Conservation (phyloP, 2,888 invertebrate species). For the Tineola bisselliella region DNA sequence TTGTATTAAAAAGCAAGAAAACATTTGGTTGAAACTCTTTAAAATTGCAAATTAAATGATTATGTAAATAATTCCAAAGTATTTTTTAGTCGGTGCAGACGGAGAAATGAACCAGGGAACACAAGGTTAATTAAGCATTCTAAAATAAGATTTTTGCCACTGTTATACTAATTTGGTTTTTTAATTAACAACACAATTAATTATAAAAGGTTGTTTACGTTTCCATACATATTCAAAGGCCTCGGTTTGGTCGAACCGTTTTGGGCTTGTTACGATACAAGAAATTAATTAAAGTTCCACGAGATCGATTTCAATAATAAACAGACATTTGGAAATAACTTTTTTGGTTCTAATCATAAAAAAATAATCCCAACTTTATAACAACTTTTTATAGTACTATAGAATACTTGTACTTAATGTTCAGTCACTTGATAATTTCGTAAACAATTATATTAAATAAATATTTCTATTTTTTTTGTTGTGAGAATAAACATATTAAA, state of each 20-base stretch:
- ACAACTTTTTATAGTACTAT: no score
- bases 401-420: no score
- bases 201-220: slow-evolving; percentile 6
- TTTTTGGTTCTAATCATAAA: no score
- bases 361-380: no score
- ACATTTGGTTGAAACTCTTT: slow-evolving; percentile 44
- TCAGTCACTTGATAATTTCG: no score
- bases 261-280: background rate
- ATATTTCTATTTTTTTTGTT: background rate
- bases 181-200: slow-evolving; percentile 11
- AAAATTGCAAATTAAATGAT: slow-evolving; percentile 60
- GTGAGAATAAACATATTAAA: background rate
- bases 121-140: slow-evolving; percentile 11
- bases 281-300: background rate
- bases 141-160: slow-evolving; percentile 10
- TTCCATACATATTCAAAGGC: background rate
- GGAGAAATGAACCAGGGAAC: slow-evolving; percentile 4
- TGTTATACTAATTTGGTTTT: slow-evolving; percentile 13
- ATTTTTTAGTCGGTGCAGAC: slow-evolving; percentile 34
- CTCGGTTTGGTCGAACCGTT: background rate
- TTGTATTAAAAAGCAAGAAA: slow-evolving; percentile 42
- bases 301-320: background rate
- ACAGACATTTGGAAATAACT: background rate
- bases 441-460: no score
- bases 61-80: slow-evolving; percentile 53